These are phyloP conservation scores for Sminthurides bifidus DNA, from an alignment of 1,140 invertebrate species.

Conservation along the genomic window DNA sequence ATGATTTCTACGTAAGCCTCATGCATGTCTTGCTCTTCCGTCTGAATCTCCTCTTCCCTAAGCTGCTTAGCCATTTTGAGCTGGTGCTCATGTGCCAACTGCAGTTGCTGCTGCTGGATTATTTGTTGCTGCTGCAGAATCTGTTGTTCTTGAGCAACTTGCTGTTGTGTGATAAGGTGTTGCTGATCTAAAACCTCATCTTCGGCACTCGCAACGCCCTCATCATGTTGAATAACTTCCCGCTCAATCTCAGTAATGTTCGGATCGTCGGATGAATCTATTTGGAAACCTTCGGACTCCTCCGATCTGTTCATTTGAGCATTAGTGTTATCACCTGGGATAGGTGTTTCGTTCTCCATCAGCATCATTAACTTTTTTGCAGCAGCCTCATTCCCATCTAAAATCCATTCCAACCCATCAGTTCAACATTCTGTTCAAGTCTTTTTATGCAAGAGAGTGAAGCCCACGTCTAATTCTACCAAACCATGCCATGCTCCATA, in stretches of 20 bases:
- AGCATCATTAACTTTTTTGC: conserved; percentile 1
- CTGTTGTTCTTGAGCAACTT: too few species aligned
- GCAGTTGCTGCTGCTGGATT: not conserved
- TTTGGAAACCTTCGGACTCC: not conserved
- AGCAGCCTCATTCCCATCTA: not conserved
- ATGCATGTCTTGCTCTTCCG: conserved; percentile 1
- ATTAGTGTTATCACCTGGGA: not conserved
- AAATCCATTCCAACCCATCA: too few species aligned
- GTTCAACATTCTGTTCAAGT: too few species aligned
- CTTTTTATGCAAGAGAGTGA: too few species aligned
- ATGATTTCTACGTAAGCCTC: not conserved
- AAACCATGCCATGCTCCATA: too few species aligned
- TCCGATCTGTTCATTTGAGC: not conserved
- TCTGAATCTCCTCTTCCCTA: not conserved
- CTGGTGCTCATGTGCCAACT: not conserved
- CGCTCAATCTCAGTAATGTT: not conserved
- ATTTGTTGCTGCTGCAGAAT: too few species aligned
- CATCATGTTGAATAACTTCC: not conserved
- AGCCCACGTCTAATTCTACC: too few species aligned
- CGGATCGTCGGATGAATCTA: not conserved
- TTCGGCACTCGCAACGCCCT: not conserved
- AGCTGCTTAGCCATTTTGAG: too few species aligned
- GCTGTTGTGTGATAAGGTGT: not conserved
- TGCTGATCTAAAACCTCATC: not conserved
- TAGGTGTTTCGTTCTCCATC: not conserved